phyloP scores from a whole-genome alignment of 64 coral and sea anemone species.

The Anthopleura sola region DNA sequence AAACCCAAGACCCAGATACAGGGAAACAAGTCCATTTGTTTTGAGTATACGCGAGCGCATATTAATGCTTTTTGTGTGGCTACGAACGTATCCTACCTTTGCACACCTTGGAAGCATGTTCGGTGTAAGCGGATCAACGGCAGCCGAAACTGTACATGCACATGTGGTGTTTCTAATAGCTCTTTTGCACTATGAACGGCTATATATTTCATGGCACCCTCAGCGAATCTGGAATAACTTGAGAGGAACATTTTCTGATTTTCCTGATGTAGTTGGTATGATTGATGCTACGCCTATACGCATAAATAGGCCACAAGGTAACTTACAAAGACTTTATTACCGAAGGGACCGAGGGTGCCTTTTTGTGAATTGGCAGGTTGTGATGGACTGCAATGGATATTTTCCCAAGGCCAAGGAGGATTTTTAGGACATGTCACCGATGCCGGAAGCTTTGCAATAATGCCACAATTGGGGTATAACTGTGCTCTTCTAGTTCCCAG shows the following conservation, averaged over 20 bases:
- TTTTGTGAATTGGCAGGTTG: conserved; percentile 34
- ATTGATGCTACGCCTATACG: conserved; percentile 27
- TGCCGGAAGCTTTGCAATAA: background rate
- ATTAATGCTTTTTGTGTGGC: conserved; percentile 30
- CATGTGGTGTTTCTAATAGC: conserved; percentile 9
- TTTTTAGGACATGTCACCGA: conserved; percentile 2
- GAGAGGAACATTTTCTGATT: background rate
- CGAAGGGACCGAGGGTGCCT: conserved; percentile 21
- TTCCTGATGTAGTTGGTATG: conserved; percentile 20
- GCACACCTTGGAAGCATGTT: conserved; percentile 15
- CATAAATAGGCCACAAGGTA: conserved; percentile 26
- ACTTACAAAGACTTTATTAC: conserved; percentile 28
- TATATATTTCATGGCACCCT: conserved; percentile 27
- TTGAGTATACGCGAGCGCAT: conserved; percentile 30
- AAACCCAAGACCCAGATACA: conserved; percentile 17
- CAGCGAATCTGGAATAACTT: conserved; percentile 3
- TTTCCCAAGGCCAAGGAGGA: conserved; percentile 18
- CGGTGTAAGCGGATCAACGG: conserved; percentile 16
- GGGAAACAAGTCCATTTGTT: background rate
- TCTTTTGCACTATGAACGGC: conserved; percentile 19
- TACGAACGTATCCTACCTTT: conserved; percentile 24
- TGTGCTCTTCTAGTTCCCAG: background rate
- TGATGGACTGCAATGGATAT: conserved; percentile 9
- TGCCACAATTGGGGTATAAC: background rate
- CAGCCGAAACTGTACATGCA: conserved; percentile 32